Conservation (phyloP, 30 jellyfish, hydroid and myxozoan genomes). For the Rhopilema esculentum region DNA sequence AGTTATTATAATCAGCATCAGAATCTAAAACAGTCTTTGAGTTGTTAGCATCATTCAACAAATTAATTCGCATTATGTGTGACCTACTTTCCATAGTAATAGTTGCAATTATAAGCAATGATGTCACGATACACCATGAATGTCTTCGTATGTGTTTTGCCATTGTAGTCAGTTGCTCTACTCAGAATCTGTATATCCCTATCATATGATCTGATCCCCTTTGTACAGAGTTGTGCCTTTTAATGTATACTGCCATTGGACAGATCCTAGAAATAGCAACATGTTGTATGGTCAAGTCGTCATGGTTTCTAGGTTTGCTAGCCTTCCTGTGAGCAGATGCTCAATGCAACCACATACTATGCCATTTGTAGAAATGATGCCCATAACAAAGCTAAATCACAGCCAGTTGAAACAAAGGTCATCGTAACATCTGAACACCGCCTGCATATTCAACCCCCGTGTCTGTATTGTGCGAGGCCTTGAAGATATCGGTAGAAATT, state of each 20-base stretch:
- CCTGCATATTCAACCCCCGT: slow-evolving; percentile 20
- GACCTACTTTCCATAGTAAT: not conserved
- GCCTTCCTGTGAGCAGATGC: slow-evolving; percentile 24
- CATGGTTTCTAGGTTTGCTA: slow-evolving; percentile 57
- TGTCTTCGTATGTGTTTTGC: not conserved
- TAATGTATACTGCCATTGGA: slow-evolving; percentile 5
- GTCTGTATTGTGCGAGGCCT: slow-evolving; percentile 32
- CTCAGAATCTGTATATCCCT: not conserved
- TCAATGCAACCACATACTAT: slow-evolving; percentile 4
- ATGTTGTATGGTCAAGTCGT: slow-evolving; percentile 41
- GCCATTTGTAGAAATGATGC: slow-evolving; percentile 29
- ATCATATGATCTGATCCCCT: not conserved
- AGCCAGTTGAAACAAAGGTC: slow-evolving; percentile 10
- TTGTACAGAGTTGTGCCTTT: not conserved
- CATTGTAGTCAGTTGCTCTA: not conserved
- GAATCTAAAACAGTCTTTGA: not conserved
- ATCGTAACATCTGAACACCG: slow-evolving; percentile 1
- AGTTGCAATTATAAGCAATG: not conserved
- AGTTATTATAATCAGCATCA: not conserved
- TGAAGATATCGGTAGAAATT: not conserved
- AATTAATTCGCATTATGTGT: not conserved
- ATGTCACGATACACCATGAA: not conserved
- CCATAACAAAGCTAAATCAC: slow-evolving; percentile 14
- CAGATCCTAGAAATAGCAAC: slow-evolving; percentile 15
- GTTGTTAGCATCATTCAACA: not conserved